Conservation (phyloP, 2,888 invertebrate species). For the Patella depressa region DNA sequence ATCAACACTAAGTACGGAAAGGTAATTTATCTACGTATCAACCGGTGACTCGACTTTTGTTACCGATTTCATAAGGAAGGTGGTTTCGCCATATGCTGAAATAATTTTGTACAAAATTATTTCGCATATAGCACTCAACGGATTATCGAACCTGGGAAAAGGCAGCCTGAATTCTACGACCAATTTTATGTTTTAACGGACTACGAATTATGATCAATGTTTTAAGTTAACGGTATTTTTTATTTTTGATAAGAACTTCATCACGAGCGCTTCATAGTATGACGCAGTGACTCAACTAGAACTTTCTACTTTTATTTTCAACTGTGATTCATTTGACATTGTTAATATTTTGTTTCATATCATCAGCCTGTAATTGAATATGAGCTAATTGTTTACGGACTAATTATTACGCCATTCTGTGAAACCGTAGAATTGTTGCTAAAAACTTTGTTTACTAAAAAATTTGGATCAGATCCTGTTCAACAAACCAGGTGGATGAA, state of each 20-base stretch:
- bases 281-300: neutral
- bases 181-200: neutral
- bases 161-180: conserved; percentile 6
- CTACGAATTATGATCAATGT: neutral
- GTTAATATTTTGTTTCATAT: too few species aligned
- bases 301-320: conserved; percentile 1
- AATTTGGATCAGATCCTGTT: neutral
- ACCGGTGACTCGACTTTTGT: conserved; percentile 1
- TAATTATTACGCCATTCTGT: too few species aligned
- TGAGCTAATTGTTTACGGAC: too few species aligned
- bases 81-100: conserved; percentile 1
- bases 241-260: neutral
- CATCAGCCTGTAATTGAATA: too few species aligned
- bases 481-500: neutral
- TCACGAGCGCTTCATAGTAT: neutral
- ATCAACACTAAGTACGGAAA: neutral
- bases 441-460: too few species aligned
- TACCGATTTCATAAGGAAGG: conserved; percentile 9
- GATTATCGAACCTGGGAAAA: conserved; percentile 8
- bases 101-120: neutral
- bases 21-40: neutral
- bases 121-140: neutral
- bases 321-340: neutral
- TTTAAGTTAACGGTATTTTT: conserved; percentile 2
- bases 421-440: too few species aligned